Base-by-base conservation (phyloP, 2,888 invertebrate genomes). In the Belgica antarctica region DNA sequence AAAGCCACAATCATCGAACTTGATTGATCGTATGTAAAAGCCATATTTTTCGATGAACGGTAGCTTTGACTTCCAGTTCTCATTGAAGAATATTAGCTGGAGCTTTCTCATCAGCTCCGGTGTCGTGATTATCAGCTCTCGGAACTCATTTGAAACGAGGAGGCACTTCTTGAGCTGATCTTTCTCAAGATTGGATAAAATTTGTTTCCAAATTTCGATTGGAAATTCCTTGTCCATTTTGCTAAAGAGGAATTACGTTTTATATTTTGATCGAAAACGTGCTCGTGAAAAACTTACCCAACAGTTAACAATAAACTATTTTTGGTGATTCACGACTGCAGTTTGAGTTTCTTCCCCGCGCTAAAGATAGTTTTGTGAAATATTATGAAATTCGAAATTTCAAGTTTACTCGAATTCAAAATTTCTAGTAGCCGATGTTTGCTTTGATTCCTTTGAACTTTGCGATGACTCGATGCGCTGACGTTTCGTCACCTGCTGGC, bases 1-100 rank as follows among this genome's bases (percentile, higher is more conserved):
- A 34, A 68, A 68, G 2, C 57, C 68, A 34, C 47, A 28, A 24
- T 68, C 68, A 10, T 68, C 57, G 19, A 68, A 57, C n/a, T 57
- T 68, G 2, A 68, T 28, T 19, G 52, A 31, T 5, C 59, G n/a
- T 1, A 68, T 34, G 24, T 31, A 68, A 15, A 57, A 28, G 19
- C 68, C 68, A 57, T 28, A 68, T 28, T 68, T 17, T 25, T 68
- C 57, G 8, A 68, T 31, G 19, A 68, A 68, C 2, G 24, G 2
- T 1, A 68, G 2, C 19, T 68, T 68, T 5, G 47, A 28, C 15
- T 36, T 25, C 68, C 68, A 68, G 4, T 47, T 34, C 1, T 57
- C 68, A 10, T 68, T 47, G n/a, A 57, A 34, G 24, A 68, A 22
- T 1, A 57, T 59, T 10, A 68, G 19, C 1, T 17, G 31, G 8